These are phyloP conservation scores for Brachionus manjavacas DNA, from an alignment of 1,140 invertebrate species.

Conservation along the genomic window DNA sequence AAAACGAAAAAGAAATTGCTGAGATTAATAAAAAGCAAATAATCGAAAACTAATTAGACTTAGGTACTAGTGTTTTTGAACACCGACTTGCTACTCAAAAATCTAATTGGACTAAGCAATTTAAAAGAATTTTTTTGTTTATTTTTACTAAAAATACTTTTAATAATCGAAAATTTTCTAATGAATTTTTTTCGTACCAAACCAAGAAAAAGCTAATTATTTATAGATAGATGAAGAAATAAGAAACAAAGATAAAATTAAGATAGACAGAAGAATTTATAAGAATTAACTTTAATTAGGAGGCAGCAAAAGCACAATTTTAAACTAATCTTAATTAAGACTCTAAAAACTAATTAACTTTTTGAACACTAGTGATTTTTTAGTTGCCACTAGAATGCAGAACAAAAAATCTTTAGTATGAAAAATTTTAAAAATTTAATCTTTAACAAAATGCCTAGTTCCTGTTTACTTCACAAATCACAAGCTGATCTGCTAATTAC, in stretches of 20 bases:
- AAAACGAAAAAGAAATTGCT: neutral
- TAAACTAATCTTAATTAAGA: conserved; percentile 17
- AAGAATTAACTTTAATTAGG: conserved; percentile 15
- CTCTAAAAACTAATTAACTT: conserved; percentile 19
- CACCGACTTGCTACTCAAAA: conserved; percentile 13
- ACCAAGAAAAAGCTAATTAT: neutral
- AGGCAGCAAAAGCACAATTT: conserved; percentile 2
- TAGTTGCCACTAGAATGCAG: neutral
- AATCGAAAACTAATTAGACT: conserved; percentile 16
- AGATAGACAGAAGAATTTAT: conserved; percentile 38
- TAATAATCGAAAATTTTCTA: conserved; percentile 20
- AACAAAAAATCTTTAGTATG: neutral
- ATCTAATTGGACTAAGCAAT: conserved; percentile 27
- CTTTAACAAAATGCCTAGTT: neutral
- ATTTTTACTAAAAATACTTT: conserved; percentile 11
- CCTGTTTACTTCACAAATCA: neutral
- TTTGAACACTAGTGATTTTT: neutral
- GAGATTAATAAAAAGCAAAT: neutral
- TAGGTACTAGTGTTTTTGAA: neutral
- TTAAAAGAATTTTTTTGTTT: conserved; percentile 4
- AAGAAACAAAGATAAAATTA: conserved; percentile 19
- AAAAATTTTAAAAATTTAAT: conserved; percentile 39
- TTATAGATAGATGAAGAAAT: neutral
- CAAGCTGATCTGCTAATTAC: conserved; percentile 32
- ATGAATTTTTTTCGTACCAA: neutral